Conservation (phyloP, 2,797 vertebrate species). For the Gallinago stenura region DNA sequence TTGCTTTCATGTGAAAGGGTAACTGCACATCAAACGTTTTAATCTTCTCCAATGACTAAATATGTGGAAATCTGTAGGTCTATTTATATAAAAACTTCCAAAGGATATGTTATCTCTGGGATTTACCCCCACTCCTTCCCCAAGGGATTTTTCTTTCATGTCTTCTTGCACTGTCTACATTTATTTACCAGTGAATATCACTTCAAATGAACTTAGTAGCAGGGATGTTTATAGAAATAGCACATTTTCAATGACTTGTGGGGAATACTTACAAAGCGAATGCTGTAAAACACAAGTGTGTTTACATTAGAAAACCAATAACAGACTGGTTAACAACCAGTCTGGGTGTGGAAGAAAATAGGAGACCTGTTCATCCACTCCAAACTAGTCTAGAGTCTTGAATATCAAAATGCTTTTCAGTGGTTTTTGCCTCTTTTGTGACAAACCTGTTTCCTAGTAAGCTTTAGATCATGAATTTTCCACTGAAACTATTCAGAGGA, state of each 20-base stretch:
- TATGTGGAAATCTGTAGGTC: slow-evolving; percentile 60
- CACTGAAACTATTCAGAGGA: not conserved
- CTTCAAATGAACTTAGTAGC: slow-evolving; percentile 62
- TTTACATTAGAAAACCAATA: slow-evolving; percentile 49
- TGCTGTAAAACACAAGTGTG: slow-evolving; percentile 63
- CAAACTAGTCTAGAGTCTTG: not conserved
- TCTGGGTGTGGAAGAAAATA: not conserved
- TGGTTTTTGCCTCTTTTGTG: not conserved
- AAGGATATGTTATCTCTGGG: slow-evolving; percentile 65
- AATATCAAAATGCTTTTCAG: not conserved
- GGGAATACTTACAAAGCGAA: slow-evolving; percentile 57
- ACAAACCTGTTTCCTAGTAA: not conserved
- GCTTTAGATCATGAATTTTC: not conserved
- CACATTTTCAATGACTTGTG: slow-evolving; percentile 58
- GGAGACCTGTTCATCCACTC: slow-evolving; percentile 23
- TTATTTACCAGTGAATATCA: slow-evolving; percentile 64
- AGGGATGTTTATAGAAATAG: slow-evolving; percentile 66
- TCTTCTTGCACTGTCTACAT: slow-evolving; percentile 35
- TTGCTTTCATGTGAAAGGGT: slow-evolving; percentile 61
- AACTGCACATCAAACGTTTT: slow-evolving; percentile 66
- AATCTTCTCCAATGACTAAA: slow-evolving; percentile 45
- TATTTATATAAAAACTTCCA: slow-evolving; percentile 70
- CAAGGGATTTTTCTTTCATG: slow-evolving; percentile 67
- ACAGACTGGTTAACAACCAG: slow-evolving; percentile 46
- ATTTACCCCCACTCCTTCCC: slow-evolving; percentile 56